Evolutionary conservation across 2,888 invertebrate species (phyloP), one percentile per base, ranked within the genome.

Genomic region (Elmis aenea): DNA sequence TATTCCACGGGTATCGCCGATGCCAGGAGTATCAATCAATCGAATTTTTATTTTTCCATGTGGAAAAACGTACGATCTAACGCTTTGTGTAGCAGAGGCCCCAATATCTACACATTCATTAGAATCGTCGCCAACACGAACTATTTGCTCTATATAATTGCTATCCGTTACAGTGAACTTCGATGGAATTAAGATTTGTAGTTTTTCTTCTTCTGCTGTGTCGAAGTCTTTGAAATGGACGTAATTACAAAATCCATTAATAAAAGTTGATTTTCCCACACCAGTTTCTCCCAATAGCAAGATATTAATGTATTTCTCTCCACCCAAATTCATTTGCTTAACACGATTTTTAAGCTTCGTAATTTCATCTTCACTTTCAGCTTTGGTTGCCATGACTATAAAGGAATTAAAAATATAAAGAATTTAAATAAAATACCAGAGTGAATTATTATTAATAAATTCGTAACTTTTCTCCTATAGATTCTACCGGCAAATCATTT

Each of bases 11-110:
- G 50, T 38, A 38, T 54, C 54, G 9, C 48, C 51, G 15, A 64
- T 56, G 5, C 63, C 64, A 4, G 64, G 64, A 1, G 64, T 62
- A 38, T 64, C 64, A 14, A 62, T 65, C 11, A 65, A 30, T 3
- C 64, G 56, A 14, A 64, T 41, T 32, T 48, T 51, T 13, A 38
- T 26, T 22, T 48, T 26, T 16, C 42, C 18, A 26, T 16, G 15
- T 10, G 40, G 46, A 42, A 52, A 54, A 2, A 30, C 87, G 86
- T 62, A 89, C 85, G 35, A 81, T 81, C 8, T 89, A 85, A 65
- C 25, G 10, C 33, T 27, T 33, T 48, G 48, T 3, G 52, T 52
- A 12, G 48, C 47, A 2, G 52, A 50, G 18, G 27, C 42, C 3
- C 46, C 45, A 9, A 45, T 13, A 25, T 45, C 30, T 6, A 28